Conservation (phyloP, 1,140 invertebrate genomes). For the Cydia amplana region DNA sequence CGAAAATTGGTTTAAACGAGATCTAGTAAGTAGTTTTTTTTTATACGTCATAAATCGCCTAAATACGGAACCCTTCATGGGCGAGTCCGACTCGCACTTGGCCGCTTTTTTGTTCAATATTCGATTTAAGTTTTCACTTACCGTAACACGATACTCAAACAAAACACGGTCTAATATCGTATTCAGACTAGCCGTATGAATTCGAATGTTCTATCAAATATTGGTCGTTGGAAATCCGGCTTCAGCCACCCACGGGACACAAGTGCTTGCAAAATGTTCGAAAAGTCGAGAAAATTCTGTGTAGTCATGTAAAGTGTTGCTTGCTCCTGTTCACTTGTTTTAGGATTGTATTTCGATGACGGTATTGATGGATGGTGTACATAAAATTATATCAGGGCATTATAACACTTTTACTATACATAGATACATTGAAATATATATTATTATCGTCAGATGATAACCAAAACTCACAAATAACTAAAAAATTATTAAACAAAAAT, state of each 20-base stretch:
- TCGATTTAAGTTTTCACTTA: not conserved
- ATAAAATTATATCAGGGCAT: not conserved
- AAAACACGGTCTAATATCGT: constrained; percentile 7
- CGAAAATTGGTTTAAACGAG: no score
- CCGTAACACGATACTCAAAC: not conserved
- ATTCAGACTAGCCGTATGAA: constrained; percentile 18
- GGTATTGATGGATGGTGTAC: not conserved
- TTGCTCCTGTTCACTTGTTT: not conserved
- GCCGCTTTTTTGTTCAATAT: no score
- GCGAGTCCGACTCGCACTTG: no score
- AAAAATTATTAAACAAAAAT: no score
- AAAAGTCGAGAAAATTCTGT: constrained; percentile 12
- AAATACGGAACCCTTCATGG: no score
- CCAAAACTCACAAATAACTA: no score
- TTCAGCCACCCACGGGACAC: not conserved
- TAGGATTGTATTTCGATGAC: not conserved
- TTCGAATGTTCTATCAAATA: constrained; percentile 14
- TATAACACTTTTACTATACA: no score
- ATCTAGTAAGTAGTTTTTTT: no score
- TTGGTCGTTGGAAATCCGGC: not conserved
- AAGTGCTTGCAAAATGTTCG: constrained; percentile 4
- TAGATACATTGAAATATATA: no score
- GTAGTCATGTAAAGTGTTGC: not conserved
- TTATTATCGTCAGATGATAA: no score
- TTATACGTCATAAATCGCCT: no score